These are phyloP conservation scores for Eulemur rufifrons DNA, from an alignment of 2,113 vertebrate genomes.

Conservation along the genomic window DNA sequence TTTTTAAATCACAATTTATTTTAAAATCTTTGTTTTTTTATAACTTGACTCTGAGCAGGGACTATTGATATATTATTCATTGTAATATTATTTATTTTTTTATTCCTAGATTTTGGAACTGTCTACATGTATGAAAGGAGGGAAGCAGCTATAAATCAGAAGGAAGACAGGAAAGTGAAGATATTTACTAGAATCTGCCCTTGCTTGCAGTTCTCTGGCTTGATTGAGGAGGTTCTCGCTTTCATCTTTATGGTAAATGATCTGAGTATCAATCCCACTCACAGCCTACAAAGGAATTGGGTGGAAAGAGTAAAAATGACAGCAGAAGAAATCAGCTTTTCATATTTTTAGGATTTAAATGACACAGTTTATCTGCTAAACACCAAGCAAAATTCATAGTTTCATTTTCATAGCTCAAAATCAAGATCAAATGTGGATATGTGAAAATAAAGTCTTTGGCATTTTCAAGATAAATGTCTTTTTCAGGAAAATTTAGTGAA, in stretches of 20 bases:
- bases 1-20: not conserved
- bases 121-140: not conserved
- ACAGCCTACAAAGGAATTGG: conserved; percentile 85
- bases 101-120: conserved; percentile 56
- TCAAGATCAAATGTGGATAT: conserved; percentile 2
- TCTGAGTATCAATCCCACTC: conserved; percentile 88
- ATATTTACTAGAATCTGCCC: conserved; percentile 86
- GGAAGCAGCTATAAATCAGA: conserved; percentile 22
- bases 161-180: conserved; percentile 33
- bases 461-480: conserved; percentile 10
- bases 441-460: conserved; percentile 31
- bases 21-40: not conserved
- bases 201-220: conserved; percentile 85
- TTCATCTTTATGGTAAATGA: conserved; percentile 87
- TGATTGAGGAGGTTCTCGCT: conserved; percentile 87
- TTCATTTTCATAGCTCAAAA: conserved; percentile 52
- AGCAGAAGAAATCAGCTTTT: not conserved
- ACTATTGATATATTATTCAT: conserved; percentile 26
- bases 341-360: not conserved
- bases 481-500: conserved; percentile 11
- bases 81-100: conserved; percentile 53
- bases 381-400: conserved; percentile 25
- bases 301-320: conserved; percentile 61
- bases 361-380: not conserved
- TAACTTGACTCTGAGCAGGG: not conserved